phyloP scores from a whole-genome alignment of 2,113 vertebrate species.

The Callionymus lyra region DNA sequence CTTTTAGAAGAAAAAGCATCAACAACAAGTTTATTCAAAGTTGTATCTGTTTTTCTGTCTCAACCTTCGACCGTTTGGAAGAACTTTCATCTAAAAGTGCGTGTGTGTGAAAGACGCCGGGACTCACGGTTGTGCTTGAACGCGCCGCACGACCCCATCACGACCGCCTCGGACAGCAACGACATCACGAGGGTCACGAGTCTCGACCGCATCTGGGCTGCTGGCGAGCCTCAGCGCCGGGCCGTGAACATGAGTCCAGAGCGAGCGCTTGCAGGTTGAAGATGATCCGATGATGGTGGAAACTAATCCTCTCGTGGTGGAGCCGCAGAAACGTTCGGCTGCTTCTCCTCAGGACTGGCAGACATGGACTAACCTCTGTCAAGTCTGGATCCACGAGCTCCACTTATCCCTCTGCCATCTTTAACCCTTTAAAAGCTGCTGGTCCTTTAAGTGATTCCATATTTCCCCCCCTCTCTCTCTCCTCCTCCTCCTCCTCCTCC shows the following conservation, averaged over 20 bases:
- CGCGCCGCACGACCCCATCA: conserved; percentile 31
- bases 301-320: not conserved
- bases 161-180: conserved; percentile 51
- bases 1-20: too few relatives aligned
- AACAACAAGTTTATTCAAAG: too few relatives aligned
- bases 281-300: not conserved
- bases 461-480: conserved; percentile 31
- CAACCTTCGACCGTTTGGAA: too few relatives aligned
- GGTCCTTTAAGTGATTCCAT: conserved; percentile 48
- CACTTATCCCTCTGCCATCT: conserved; percentile 54
- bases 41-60: too few relatives aligned
- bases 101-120: too few relatives aligned
- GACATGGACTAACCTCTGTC: conserved; percentile 48
- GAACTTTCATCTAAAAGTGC: too few relatives aligned
- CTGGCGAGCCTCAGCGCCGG: conserved; percentile 42
- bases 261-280: conserved; percentile 1
- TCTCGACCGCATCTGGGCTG: conserved; percentile 65
- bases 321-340: conserved; percentile 3
- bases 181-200: conserved; percentile 49
- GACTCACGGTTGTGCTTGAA: conserved; percentile 59
- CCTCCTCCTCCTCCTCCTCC: conserved; percentile 20
- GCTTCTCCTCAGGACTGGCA: conserved; percentile 31
- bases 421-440: conserved; percentile 50
- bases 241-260: conserved; percentile 42
- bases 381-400: conserved; percentile 54